Percentiles rank a stretch among this genome's conserved stretches.
phyloP scores from a whole-genome alignment of 2,888 invertebrate species.

The Amphipyra berbera region DNA sequence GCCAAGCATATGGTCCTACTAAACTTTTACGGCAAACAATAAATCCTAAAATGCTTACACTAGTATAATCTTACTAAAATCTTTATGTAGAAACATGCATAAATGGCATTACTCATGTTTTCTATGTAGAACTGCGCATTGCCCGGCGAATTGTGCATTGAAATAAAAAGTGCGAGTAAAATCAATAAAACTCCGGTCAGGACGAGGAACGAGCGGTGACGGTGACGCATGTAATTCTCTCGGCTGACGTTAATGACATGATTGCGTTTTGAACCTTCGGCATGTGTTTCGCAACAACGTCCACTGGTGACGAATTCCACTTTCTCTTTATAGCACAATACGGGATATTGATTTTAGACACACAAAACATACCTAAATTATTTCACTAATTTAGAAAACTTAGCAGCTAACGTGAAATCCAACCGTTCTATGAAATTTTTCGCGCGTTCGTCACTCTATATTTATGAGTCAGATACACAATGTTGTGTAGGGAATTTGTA shows the following conservation, averaged over 20 bases:
- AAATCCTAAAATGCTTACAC: slow-evolving; percentile 14
- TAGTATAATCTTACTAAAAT: slow-evolving; percentile 17
- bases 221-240: slow-evolving; percentile 59
- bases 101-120: slow-evolving; percentile 37
- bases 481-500: slow-evolving; percentile 34
- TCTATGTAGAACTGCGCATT: slow-evolving; percentile 53
- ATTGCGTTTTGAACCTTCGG: slow-evolving; percentile 65
- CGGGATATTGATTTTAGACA: slow-evolving; percentile 28
- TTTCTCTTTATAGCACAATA: slow-evolving; percentile 61
- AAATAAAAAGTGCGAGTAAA: slow-evolving; percentile 53
- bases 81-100: slow-evolving; percentile 19
- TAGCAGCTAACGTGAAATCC: slow-evolving; percentile 28
- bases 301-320: slow-evolving; percentile 61
- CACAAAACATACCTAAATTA: slow-evolving; percentile 11
- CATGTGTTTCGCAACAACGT: slow-evolving; percentile 66
- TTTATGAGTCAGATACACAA: slow-evolving; percentile 37
- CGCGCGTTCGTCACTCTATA: slow-evolving; percentile 37
- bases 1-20: slow-evolving; percentile 6
- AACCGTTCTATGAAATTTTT: slow-evolving; percentile 41
- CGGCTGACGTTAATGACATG: slow-evolving; percentile 64
- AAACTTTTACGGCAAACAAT: slow-evolving; percentile 18
- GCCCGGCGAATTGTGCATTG: slow-evolving; percentile 47
- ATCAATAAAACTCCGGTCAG: slow-evolving; percentile 54
- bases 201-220: slow-evolving; percentile 48
- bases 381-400: slow-evolving; percentile 22